Evolutionary conservation across 2,888 invertebrate genomes (phyloP).

Genomic region (Trissoscelio sp.): DNA sequence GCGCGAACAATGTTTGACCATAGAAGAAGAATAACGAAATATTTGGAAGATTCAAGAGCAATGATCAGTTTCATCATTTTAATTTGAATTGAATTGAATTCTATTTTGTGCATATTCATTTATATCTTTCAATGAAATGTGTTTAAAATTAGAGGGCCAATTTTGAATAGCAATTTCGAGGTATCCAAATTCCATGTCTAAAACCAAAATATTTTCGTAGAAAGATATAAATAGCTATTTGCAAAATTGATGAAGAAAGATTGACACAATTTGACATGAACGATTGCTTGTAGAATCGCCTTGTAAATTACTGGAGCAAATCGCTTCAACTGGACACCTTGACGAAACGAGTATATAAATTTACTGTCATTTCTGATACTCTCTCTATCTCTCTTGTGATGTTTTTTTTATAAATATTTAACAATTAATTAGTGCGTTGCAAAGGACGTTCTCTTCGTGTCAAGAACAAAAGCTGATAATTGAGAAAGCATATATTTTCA

Average conservation of each 20-base stretch:
- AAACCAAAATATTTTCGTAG: not conserved
- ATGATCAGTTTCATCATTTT: not conserved
- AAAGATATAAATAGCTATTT: not conserved
- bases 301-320: not conserved
- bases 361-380: not conserved
- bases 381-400: constrained; percentile 42
- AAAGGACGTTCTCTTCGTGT: constrained; percentile 6
- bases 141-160: too few species aligned
- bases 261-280: not conserved
- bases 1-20: constrained; percentile 78
- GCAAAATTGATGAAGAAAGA: not conserved
- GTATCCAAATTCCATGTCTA: too few species aligned
- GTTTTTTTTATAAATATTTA: constrained; percentile 39
- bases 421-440: constrained; percentile 15
- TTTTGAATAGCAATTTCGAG: too few species aligned
- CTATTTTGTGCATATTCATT: not conserved
- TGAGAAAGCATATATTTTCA: constrained; percentile 60
- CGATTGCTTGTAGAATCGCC: not conserved
- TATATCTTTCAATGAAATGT: too few species aligned
- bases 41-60: not conserved
- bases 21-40: not conserved
- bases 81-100: not conserved
- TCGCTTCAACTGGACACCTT: not conserved
- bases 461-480: constrained; percentile 28
- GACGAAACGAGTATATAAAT: not conserved